Evolutionary conservation across 1,140 invertebrate species (phyloP).

Genomic region (Pectinophora gossypiella): DNA sequence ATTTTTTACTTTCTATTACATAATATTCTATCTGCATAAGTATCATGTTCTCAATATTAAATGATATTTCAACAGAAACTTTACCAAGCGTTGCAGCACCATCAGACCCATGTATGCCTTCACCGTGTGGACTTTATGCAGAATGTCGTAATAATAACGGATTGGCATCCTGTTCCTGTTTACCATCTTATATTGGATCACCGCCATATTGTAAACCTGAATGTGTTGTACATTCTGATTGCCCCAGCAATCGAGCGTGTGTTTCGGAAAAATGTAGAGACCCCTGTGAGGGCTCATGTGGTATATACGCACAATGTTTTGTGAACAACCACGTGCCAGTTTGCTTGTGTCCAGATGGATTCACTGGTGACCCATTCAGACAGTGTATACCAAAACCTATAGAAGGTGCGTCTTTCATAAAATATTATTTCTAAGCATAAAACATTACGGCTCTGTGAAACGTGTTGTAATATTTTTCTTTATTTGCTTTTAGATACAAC

Average conservation of each 20-base stretch:
- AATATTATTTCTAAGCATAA: neutral
- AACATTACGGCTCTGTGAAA: no score
- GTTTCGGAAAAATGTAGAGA: constrained; percentile 87
- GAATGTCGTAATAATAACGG: constrained; percentile 79
- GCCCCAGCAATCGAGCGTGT: constrained; percentile 84
- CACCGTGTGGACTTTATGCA: constrained; percentile 87
- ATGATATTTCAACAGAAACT: constrained; percentile 39
- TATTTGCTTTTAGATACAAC: constrained; percentile 18
- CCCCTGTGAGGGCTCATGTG: constrained; percentile 89
- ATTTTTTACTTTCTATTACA: no score
- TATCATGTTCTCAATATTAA: no score
- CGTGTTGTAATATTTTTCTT: neutral
- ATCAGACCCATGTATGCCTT: constrained; percentile 84
- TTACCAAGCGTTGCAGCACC: constrained; percentile 38
- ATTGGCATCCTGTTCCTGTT: constrained; percentile 79
- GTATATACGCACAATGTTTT: constrained; percentile 84
- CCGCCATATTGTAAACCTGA: constrained; percentile 79
- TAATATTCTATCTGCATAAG: no score
- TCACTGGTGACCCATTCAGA: constrained; percentile 86
- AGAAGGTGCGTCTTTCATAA: constrained; percentile 35
- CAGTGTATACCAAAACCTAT: constrained; percentile 56
- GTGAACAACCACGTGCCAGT: constrained; percentile 86
- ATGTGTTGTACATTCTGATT: constrained; percentile 81
- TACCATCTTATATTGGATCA: constrained; percentile 80
- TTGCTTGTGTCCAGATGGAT: constrained; percentile 83